Percentiles rank a stretch among this genome's conserved stretches.
Conservation (phyloP, 2,113 vertebrate genomes). For the Galbula dea region DNA sequence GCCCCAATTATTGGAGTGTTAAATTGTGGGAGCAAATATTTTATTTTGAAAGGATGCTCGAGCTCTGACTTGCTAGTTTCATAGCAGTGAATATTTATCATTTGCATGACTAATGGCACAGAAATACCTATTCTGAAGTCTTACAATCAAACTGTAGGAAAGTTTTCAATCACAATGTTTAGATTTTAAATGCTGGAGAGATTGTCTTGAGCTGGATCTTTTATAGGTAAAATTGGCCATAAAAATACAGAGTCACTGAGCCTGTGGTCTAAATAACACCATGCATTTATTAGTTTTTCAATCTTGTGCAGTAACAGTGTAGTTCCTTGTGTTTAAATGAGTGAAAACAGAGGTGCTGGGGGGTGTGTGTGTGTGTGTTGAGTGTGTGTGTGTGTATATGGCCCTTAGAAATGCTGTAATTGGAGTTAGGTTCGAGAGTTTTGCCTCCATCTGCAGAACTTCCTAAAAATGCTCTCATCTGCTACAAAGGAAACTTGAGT, state of each 20-base stretch:
- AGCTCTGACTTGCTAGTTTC: slow-evolving; percentile 72
- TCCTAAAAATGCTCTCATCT: slow-evolving; percentile 51
- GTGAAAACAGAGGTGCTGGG: slow-evolving; percentile 59
- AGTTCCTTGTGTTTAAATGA: slow-evolving; percentile 72
- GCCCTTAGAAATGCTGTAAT: slow-evolving; percentile 73
- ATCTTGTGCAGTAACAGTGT: slow-evolving; percentile 74
- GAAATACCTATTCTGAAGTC: slow-evolving; percentile 73
- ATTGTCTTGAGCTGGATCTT: slow-evolving; percentile 60
- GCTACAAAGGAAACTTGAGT: slow-evolving; percentile 24
- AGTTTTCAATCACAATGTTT: slow-evolving; percentile 66
- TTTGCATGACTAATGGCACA: slow-evolving; percentile 82
- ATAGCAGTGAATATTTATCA: slow-evolving; percentile 74
- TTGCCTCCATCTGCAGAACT: slow-evolving; percentile 70
- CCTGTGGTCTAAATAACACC: slow-evolving; percentile 61
- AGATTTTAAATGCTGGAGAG: slow-evolving; percentile 60
- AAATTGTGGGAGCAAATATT: slow-evolving; percentile 67
- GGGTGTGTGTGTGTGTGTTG: slow-evolving; percentile 52
- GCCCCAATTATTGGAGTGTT: slow-evolving; percentile 71
- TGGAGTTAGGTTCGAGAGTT: slow-evolving; percentile 74
- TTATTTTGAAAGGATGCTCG: slow-evolving; percentile 75
- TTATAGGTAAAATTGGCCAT: slow-evolving; percentile 68
- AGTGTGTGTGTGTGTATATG: slow-evolving; percentile 61
- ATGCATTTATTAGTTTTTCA: slow-evolving; percentile 63
- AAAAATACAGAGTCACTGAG: slow-evolving; percentile 68
- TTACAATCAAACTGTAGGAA: slow-evolving; percentile 68